Evolutionary conservation across 1,140 invertebrate species (phyloP).

Genomic region (Megalopta genalis): DNA sequence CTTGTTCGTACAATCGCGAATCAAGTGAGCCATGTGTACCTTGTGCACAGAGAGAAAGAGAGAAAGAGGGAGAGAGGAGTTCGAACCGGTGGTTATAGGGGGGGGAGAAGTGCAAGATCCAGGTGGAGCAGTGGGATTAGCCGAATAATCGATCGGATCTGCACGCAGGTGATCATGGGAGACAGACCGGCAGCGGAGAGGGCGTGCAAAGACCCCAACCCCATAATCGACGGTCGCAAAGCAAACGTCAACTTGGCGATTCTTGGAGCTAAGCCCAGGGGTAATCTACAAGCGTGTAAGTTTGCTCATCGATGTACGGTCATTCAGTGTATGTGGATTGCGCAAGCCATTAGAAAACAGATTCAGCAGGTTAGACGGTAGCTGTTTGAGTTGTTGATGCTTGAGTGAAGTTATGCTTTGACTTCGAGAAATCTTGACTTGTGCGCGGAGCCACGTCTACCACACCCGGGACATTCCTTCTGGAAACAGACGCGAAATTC

Average conservation of each 20-base stretch:
- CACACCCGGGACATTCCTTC: background rate
- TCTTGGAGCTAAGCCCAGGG: slow-evolving; percentile 96
- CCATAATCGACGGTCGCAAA: slow-evolving; percentile 98
- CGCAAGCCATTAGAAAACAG: background rate
- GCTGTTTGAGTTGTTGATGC: slow-evolving; percentile 5
- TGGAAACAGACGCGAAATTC: background rate
- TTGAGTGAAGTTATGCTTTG: background rate
- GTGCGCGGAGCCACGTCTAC: background rate
- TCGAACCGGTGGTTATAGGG: slow-evolving; percentile 6
- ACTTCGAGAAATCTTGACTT: background rate
- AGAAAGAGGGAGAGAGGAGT: background rate
- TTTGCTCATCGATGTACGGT: slow-evolving; percentile 45
- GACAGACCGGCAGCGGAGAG: slow-evolving; percentile 95
- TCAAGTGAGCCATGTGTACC: background rate
- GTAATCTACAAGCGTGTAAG: slow-evolving; percentile 90
- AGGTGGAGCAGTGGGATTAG: slow-evolving; percentile 36
- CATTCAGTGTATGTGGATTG: slow-evolving; percentile 18
- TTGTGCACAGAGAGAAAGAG: background rate
- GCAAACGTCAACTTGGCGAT: slow-evolving; percentile 99
- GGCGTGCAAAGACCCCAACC: slow-evolving; percentile 98
- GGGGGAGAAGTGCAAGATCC: slow-evolving; percentile 13
- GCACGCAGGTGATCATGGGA: slow-evolving; percentile 96
- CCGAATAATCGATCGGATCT: slow-evolving; percentile 45
- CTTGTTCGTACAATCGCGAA: background rate
- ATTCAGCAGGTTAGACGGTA: background rate